Base-by-base conservation (phyloP, 2,113 vertebrate genomes). In the Channa maculata region DNA sequence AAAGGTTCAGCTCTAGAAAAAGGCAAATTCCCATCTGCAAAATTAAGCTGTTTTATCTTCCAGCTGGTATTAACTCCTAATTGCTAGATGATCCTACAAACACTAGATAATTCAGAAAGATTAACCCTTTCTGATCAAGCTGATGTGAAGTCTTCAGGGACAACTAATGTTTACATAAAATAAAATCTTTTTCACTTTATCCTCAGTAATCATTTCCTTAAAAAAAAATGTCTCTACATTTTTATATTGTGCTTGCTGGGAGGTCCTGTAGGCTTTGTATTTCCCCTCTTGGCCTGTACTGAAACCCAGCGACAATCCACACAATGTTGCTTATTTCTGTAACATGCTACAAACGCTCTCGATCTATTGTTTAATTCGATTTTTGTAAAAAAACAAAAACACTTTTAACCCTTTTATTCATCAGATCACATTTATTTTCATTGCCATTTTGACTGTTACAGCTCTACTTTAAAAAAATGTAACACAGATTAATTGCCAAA, bases 1-100 rank as follows among this genome's bases (percentile, higher is more conserved):
- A 72, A 58, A 52, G 62, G 50, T 75, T 68, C 43, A 49, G 7
- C 43, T 54, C 14, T 38, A 39, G 57, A 61, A 63, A 15, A n/a
- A 63, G 50, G 13, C 34, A 11, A 65, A 66, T 65, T 77, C 67
- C 65, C 46, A 45, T 38, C 43, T 46, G 51, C 34, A 58, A 64
- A 65, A n/a, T 52, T 9, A 5, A 44, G 8, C 36, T 51, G n/a
- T 38, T 81, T 83, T 45, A 60, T 57, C 39, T 52, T 69, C 49
- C 50, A 75, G 34, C 74, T 73, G 77, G 46, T 34, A 75, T 79
- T 77, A 65, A 50, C 51, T 67, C n/a, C 43, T 87, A 90, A 90
- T 88, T 75, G 81, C 70, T 60, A 39, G 48, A 75, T 87, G 76
- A 86, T 83, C 77, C 65, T 36, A 77, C 72, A 83, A 79, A 68